phyloP scores from a whole-genome alignment of 2,797 vertebrate species.

The Neostethus bicornis region DNA sequence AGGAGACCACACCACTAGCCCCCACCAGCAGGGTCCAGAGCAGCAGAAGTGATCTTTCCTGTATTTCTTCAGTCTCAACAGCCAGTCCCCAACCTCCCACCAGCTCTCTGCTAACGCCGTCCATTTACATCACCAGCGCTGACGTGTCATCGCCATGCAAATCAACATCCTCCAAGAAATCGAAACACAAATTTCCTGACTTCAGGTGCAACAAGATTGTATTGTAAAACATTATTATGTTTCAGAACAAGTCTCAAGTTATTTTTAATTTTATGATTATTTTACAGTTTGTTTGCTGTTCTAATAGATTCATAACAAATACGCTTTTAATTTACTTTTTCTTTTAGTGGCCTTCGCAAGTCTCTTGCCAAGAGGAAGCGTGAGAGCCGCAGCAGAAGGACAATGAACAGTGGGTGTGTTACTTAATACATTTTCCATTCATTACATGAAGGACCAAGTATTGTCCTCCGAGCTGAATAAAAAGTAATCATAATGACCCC shows the following conservation, averaged over 20 bases:
- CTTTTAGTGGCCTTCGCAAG: conserved; percentile 86
- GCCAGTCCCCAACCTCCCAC: conserved; percentile 71
- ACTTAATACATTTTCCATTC: too few species aligned
- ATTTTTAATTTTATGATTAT: neutral
- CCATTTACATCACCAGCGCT: conserved; percentile 41
- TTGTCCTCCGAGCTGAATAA: too few species aligned
- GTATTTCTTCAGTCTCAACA: conserved; percentile 50
- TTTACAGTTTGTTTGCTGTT: too few species aligned
- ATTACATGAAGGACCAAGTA: too few species aligned
- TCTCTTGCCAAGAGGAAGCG: conserved; percentile 86
- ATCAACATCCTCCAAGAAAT: conserved; percentile 75
- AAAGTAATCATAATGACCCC: too few species aligned
- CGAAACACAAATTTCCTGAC: conserved; percentile 88
- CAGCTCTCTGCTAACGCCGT: conserved; percentile 75
- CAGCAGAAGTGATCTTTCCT: conserved; percentile 57
- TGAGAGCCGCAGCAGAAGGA: conserved; percentile 80
- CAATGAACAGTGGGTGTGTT: conserved; percentile 82
- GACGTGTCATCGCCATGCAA: conserved; percentile 69
- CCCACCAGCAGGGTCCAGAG: conserved; percentile 41
- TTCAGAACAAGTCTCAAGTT: too few species aligned
- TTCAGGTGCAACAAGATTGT: conserved; percentile 79
- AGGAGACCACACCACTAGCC: conserved; percentile 61
- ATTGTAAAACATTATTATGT: neutral
- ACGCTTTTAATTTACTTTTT: too few species aligned
- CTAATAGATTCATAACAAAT: too few species aligned